These are phyloP conservation scores for Podarcis lilfordi DNA, from an alignment of 2,797 vertebrate genomes.

Conservation along the genomic window DNA sequence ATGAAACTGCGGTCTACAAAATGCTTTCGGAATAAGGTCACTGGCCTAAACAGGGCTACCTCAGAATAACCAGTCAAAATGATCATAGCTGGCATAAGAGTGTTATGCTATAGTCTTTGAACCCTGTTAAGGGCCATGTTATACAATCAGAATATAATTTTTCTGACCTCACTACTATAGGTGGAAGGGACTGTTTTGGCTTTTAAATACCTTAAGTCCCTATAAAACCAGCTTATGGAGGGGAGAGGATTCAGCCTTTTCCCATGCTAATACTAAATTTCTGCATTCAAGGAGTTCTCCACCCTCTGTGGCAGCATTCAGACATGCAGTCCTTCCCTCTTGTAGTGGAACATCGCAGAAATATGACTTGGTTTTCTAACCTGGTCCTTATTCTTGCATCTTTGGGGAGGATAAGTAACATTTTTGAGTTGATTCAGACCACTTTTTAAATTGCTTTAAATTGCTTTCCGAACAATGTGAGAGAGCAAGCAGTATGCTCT, in stretches of 20 bases:
- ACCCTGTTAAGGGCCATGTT: constrained; percentile 9
- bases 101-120: constrained; percentile 59
- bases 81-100: constrained; percentile 41
- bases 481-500: constrained; percentile 56
- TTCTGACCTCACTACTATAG: background rate
- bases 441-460: constrained; percentile 33
- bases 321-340: background rate
- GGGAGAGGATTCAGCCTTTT: too few relatives aligned
- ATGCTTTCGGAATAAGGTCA: background rate
- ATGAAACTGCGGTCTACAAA: background rate
- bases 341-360: background rate
- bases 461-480: constrained; percentile 28
- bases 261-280: background rate
- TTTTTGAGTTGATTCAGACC: constrained; percentile 53
- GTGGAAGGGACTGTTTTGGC: background rate
- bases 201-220: background rate
- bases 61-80: background rate
- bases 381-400: background rate
- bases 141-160: background rate
- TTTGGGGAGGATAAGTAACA: background rate
- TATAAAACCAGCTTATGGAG: background rate
- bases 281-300: background rate
- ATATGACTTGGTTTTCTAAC: background rate
- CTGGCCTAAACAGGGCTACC: background rate
- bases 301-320: background rate